phyloP scores from a whole-genome alignment of 1,140 invertebrate species.

The Drosophila aff. region DNA sequence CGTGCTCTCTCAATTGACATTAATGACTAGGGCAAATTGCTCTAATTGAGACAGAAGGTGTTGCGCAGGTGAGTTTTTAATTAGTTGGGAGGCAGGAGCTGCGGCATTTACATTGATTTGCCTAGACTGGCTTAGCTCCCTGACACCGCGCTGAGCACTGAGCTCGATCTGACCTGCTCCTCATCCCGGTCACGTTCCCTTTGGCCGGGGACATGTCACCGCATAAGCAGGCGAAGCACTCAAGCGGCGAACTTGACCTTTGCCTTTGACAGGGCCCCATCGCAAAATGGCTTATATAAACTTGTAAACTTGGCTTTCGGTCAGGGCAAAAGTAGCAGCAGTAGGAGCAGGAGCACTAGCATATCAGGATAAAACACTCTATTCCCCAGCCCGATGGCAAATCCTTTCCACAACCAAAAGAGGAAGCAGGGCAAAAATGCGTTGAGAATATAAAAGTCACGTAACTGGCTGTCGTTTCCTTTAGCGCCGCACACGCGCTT shows the following conservation, averaged over 20 bases:
- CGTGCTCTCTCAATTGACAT: constrained; percentile 66
- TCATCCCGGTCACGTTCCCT: constrained; percentile 39
- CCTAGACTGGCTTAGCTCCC: not conserved
- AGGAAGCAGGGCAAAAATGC: constrained; percentile 54
- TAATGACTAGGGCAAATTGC: constrained; percentile 73
- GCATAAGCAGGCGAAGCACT: constrained; percentile 50
- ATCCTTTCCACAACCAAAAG: constrained; percentile 24
- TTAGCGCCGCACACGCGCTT: constrained; percentile 64
- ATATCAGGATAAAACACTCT: constrained; percentile 55
- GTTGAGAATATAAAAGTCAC: constrained; percentile 82
- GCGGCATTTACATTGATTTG: constrained; percentile 44
- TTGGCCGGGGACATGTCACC: constrained; percentile 28
- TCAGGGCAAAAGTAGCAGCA: constrained; percentile 5
- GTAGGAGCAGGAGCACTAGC: constrained; percentile 6
- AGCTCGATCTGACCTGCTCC: constrained; percentile 11
- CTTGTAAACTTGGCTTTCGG: constrained; percentile 39
- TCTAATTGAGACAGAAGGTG: constrained; percentile 73
- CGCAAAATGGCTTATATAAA: constrained; percentile 47
- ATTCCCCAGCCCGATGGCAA: constrained; percentile 33
- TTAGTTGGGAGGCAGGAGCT: constrained; percentile 37
- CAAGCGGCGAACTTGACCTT: constrained; percentile 52
- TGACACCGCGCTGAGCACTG: constrained; percentile 14
- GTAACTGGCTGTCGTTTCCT: constrained; percentile 78
- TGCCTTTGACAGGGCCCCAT: constrained; percentile 48
- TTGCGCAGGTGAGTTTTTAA: constrained; percentile 59